These are phyloP conservation scores for Caenorhabditis sp. DNA, from an alignment of 2,888 invertebrate genomes.

Conservation along the genomic window DNA sequence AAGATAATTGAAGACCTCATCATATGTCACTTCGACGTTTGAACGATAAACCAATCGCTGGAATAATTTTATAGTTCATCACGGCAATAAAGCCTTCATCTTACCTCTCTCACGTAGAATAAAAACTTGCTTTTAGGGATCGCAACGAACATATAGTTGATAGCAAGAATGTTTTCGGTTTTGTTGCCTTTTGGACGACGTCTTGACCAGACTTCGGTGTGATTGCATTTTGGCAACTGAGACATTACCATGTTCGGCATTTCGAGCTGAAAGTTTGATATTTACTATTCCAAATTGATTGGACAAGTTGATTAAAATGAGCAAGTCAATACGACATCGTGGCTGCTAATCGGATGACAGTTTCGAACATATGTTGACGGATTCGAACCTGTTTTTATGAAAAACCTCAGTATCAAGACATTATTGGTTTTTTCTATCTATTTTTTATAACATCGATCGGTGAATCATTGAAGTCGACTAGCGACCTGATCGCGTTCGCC, in stretches of 20 bases:
- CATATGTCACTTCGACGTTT: slow-evolving; percentile 31
- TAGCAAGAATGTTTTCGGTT: slow-evolving; percentile 22
- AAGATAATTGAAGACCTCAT: slow-evolving; percentile 26
- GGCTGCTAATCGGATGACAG: too few species aligned
- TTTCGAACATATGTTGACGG: too few species aligned
- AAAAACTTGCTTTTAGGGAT: neutral
- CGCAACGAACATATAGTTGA: slow-evolving; percentile 34
- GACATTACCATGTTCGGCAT: slow-evolving; percentile 42
- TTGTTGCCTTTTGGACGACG: slow-evolving; percentile 12
- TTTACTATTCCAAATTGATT: neutral
- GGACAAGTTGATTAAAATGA: too few species aligned
- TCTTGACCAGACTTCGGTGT: neutral
- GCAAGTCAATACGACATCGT: too few species aligned
- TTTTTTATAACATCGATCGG: too few species aligned
- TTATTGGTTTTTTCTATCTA: too few species aligned
- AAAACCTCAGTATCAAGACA: too few species aligned
- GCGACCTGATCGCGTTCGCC: too few species aligned
- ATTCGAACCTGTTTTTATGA: too few species aligned
- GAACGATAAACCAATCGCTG: slow-evolving; percentile 29
- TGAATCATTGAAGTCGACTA: too few species aligned
- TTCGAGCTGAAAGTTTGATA: slow-evolving; percentile 12
- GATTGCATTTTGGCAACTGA: slow-evolving; percentile 22
- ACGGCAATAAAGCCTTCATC: neutral
- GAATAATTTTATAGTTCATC: slow-evolving; percentile 1
- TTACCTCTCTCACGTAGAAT: slow-evolving; percentile 34